Evolutionary conservation across 2,888 invertebrate species (phyloP).

Genomic region (Pollenia griseotomentosa): DNA sequence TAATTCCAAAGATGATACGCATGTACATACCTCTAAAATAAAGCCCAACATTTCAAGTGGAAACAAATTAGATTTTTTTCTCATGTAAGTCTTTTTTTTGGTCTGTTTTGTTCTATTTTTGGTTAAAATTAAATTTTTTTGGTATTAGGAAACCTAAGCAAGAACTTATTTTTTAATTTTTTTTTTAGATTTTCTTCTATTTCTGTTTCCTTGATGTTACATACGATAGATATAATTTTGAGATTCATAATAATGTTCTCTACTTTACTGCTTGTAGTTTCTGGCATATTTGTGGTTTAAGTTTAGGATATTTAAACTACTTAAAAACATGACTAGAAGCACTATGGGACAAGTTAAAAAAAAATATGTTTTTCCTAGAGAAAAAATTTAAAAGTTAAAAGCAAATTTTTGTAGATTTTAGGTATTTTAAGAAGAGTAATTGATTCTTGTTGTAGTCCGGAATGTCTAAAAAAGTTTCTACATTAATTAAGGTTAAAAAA

Average conservation of each 20-base stretch:
- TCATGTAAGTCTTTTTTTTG: neutral
- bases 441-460: too few relatives aligned
- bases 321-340: neutral
- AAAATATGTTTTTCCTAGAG: too few relatives aligned
- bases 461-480: too few relatives aligned
- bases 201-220: neutral
- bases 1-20: neutral
- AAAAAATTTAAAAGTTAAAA: too few relatives aligned
- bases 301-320: constrained; percentile 36
- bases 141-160: constrained; percentile 49
- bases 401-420: too few relatives aligned
- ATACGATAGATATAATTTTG: constrained; percentile 31
- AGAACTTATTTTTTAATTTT: constrained; percentile 26
- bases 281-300: constrained; percentile 41
- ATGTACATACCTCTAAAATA: neutral
- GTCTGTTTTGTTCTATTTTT: constrained; percentile 15
- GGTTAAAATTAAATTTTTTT: constrained; percentile 48
- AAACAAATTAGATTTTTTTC: constrained; percentile 31
- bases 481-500: too few relatives aligned
- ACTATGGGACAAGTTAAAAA: neutral
- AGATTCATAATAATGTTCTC: neutral
- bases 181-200: neutral
- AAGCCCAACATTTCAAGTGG: constrained; percentile 37
- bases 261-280: neutral
- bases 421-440: too few relatives aligned